phyloP scores from a whole-genome alignment of 2,113 vertebrate genomes.

The Marcusenius ussheri region DNA sequence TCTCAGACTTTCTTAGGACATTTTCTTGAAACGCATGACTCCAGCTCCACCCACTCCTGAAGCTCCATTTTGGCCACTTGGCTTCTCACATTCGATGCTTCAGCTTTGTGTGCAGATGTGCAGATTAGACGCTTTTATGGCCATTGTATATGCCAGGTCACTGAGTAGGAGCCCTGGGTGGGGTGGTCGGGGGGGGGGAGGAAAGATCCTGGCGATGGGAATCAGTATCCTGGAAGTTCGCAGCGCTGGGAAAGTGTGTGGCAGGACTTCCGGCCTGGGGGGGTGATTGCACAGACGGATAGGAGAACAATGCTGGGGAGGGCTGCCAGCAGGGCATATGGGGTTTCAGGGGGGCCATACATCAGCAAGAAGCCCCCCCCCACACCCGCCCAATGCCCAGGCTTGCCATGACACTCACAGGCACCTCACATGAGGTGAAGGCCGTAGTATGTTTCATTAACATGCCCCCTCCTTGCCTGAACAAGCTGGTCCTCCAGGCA shows the following conservation, averaged over 20 bases:
- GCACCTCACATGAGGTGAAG: background rate
- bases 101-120: background rate
- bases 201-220: background rate
- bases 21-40: background rate
- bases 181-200: background rate
- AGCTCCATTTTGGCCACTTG: background rate
- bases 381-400: background rate
- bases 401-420: background rate
- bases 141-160: background rate
- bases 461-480: background rate
- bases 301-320: background rate
- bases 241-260: slow-evolving; percentile 3
- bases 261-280: slow-evolving; percentile 4
- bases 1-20: background rate
- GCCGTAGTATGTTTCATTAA: background rate
- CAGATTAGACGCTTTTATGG: background rate
- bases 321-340: background rate
- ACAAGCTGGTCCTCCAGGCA: background rate
- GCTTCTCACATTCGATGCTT: background rate
- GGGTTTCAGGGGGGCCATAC: background rate
- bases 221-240: background rate
- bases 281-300: background rate
- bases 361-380: background rate
- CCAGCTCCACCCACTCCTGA: background rate
- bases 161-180: background rate